Percentiles rank a stretch among this genome's conserved stretches.
phyloP scores from a whole-genome alignment of 1,140 invertebrate genomes.

The Ganaspis sp. region DNA sequence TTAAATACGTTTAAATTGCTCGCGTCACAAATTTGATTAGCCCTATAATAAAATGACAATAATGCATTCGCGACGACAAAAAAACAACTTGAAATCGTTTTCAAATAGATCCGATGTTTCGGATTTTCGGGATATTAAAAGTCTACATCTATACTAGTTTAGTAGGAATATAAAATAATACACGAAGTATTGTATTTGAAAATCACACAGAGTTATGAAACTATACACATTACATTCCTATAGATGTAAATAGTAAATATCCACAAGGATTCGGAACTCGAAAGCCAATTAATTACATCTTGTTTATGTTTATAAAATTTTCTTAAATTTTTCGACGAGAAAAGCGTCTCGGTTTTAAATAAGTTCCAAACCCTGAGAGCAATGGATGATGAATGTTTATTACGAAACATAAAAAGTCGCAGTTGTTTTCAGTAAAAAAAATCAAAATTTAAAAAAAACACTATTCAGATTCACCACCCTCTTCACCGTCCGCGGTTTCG shows the following conservation, averaged over 20 bases:
- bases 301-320: background rate
- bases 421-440: background rate
- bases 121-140: background rate
- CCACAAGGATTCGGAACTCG: background rate
- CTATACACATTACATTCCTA: constrained; percentile 29
- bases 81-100: background rate
- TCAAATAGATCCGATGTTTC: constrained; percentile 7
- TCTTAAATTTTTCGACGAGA: background rate
- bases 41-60: background rate
- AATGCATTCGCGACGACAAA: constrained; percentile 12
- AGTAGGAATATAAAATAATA: constrained; percentile 26
- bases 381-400: constrained; percentile 9
- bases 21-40: constrained; percentile 21
- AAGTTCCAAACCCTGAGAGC: background rate
- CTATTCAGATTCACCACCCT: constrained; percentile 21
- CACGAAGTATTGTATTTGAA: constrained; percentile 27
- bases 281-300: background rate
- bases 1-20: background rate
- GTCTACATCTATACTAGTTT: constrained; percentile 12
- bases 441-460: background rate
- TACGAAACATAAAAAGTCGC: constrained; percentile 9
- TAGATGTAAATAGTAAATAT: constrained; percentile 29
- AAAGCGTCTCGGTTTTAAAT: background rate
- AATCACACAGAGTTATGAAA: constrained; percentile 27
- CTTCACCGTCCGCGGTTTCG: background rate